Base-by-base conservation (phyloP, 1,140 invertebrate genomes). In the Reticulitermes speratus region DNA sequence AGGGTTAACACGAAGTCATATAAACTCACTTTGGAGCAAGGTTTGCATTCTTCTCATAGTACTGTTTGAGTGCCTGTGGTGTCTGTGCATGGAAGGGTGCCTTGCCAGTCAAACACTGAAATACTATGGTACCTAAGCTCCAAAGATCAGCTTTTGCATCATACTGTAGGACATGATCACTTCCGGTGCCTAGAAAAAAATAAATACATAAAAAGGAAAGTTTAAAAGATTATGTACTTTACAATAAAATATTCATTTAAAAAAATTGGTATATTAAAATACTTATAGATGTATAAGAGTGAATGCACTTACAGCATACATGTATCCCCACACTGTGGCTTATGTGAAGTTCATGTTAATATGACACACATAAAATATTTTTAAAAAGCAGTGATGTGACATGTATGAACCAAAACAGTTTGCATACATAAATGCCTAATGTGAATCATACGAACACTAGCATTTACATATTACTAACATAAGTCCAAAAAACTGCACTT, bases 111-210 rank as follows among this genome's bases (percentile, higher is more conserved):
- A 99, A 93, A 93, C 98, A 99, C 91, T 99, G 99, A 92, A 98
- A 99, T 75, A 99, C 97, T 88, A 99, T 99, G 14, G 99, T 99
- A 84, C 99, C 99, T 87, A 99, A 93, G 87, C 98, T 99, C 99
- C 99, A 99, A 86, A 99, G 92, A 92, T 99, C 99, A 81, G 99
- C 99, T 92, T 99, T 99, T 25, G 98, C 98, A 92, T 99, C 97
- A 91, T 99, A 99, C 90, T 99, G 97, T 84, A 98, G 92, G 98
- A 99, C 98, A 99, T 99, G 88, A 99, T 99, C 59, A 99, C 99
- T 94, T 99, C 98, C 2, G 98, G 98, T 52, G 98, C 98, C 96
- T 97, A 90, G 8, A 91, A 91, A 87, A 86, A 86, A 88, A 87
- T 55, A 88, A 85, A 84, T 19, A 12, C 2, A 83, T n/a, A 23